These are phyloP conservation scores for Cyanoderma ruficeps DNA, from an alignment of 2,113 vertebrate species.

Conservation along the genomic window DNA sequence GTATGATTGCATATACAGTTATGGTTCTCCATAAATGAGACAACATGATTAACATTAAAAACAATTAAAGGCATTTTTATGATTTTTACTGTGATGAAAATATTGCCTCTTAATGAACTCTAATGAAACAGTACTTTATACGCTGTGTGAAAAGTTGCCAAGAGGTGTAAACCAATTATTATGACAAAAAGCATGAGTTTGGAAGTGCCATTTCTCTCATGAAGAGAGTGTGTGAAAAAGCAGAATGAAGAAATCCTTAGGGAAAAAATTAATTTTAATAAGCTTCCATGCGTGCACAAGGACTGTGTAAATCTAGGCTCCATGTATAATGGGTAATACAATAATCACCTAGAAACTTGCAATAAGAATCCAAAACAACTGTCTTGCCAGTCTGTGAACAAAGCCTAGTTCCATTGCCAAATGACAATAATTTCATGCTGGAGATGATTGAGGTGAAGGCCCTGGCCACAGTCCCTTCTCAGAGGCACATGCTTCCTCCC, in stretches of 20 bases:
- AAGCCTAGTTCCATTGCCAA: background rate
- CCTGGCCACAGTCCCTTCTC: background rate
- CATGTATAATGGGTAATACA: background rate
- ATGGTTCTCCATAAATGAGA: conserved; percentile 1
- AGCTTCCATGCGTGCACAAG: conserved; percentile 46
- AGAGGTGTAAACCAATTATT: conserved; percentile 72
- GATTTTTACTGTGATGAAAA: conserved; percentile 59
- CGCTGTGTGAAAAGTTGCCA: conserved; percentile 66
- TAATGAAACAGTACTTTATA: conserved; percentile 62
- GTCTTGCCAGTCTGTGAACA: background rate
- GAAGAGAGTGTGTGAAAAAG: conserved; percentile 49
- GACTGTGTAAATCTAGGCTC: conserved; percentile 34
- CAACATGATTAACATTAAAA: conserved; percentile 8
- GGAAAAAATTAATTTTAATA: conserved; percentile 75
- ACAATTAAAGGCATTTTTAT: conserved; percentile 38
- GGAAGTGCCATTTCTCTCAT: conserved; percentile 61
- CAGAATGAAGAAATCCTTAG: conserved; percentile 58
- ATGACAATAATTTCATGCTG: background rate
- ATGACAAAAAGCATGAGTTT: conserved; percentile 69
- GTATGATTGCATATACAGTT: background rate
- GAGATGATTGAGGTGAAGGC: background rate
- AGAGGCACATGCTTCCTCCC: accelerated
- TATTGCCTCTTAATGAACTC: conserved; percentile 55
- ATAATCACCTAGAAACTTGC: conserved; percentile 26
- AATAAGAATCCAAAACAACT: background rate